Percentiles rank a stretch among this genome's conserved stretches.
These are phyloP conservation scores for Heliothis subflexa DNA, from an alignment of 1,140 invertebrate species.

Conservation along the genomic window DNA sequence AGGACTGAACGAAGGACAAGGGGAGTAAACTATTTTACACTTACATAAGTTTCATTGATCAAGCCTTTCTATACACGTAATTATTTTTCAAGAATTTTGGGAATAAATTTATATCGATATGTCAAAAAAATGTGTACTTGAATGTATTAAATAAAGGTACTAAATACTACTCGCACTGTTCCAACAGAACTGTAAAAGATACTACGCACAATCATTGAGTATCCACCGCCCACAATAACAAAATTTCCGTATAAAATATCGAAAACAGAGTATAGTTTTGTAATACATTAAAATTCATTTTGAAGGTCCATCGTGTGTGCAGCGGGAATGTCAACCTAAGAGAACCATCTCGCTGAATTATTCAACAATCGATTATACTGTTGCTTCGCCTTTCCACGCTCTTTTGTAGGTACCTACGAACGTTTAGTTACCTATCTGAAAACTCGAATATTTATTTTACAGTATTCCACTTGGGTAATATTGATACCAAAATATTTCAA, in stretches of 20 bases:
- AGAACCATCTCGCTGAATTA: slow-evolving; percentile 68
- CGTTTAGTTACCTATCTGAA: slow-evolving; percentile 5
- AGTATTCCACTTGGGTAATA: too few species aligned
- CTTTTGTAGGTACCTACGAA: slow-evolving; percentile 53
- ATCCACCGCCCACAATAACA: background rate
- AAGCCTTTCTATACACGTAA: background rate
- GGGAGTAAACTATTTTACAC: slow-evolving; percentile 33
- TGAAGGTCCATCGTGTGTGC: slow-evolving; percentile 62
- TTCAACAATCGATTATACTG: slow-evolving; percentile 67
- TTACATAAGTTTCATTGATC: background rate
- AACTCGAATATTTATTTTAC: background rate
- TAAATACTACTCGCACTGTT: background rate
- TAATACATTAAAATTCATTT: slow-evolving; percentile 66
- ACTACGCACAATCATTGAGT: background rate
- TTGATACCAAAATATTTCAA: too few species aligned
- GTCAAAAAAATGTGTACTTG: too few species aligned
- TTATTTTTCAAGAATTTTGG: background rate
- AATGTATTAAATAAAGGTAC: background rate
- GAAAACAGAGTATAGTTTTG: slow-evolving; percentile 39
- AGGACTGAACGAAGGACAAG: slow-evolving; percentile 36
- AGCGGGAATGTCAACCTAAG: slow-evolving; percentile 62
- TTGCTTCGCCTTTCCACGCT: slow-evolving; percentile 60
- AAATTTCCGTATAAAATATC: slow-evolving; percentile 37
- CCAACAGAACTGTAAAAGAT: too few species aligned
- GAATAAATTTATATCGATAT: background rate